These are phyloP conservation scores for Dolichallabes microphthalmus DNA, from an alignment of 2,113 vertebrate species.

Conservation along the genomic window DNA sequence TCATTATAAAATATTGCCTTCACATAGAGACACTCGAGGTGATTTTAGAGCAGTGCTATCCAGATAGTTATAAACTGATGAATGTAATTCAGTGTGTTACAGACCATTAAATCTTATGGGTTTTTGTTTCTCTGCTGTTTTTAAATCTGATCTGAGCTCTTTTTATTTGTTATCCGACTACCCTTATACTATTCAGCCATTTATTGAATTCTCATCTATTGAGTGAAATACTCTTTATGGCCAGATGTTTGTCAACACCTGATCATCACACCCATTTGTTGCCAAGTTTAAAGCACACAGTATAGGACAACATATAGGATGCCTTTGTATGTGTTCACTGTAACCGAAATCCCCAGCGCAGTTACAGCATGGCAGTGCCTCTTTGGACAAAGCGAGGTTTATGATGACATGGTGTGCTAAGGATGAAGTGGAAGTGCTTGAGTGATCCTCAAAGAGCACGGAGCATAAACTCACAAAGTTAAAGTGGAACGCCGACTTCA, in stretches of 20 bases:
- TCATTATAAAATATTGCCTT: constrained; percentile 29
- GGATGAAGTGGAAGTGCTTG: no score
- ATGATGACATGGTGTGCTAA: no score
- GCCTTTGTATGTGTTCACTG: neutral
- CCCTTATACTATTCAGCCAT: neutral
- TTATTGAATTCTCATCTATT: neutral
- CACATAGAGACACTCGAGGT: constrained; percentile 13
- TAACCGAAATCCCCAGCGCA: neutral
- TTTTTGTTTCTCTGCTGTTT: neutral
- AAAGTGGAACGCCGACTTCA: neutral
- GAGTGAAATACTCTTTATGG: neutral
- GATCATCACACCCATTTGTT: neutral
- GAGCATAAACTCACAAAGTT: neutral
- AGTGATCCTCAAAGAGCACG: neutral
- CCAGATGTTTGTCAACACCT: neutral
- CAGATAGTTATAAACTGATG: constrained; percentile 28
- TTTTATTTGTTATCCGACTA: neutral
- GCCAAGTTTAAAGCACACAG: neutral
- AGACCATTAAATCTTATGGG: constrained; percentile 10
- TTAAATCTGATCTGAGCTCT: neutral
- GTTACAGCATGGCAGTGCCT: neutral
- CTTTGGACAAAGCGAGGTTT: neutral
- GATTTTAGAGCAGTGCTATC: constrained; percentile 22
- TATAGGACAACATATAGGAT: neutral
- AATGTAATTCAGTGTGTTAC: neutral